These are phyloP conservation scores for Apamea sordens DNA, from an alignment of 2,888 invertebrate species.

Conservation along the genomic window DNA sequence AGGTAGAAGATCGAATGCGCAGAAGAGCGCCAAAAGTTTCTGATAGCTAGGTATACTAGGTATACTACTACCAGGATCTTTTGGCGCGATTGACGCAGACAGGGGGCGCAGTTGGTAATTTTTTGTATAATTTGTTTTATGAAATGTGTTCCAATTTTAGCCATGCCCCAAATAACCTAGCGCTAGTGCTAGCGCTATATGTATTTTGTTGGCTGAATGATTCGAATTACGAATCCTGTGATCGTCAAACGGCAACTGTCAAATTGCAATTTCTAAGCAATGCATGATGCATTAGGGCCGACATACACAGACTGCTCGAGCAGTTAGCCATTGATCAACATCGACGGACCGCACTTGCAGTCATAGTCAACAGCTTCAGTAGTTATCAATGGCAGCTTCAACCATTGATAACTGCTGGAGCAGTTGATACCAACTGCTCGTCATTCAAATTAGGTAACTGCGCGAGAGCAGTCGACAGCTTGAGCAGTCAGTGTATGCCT, in stretches of 20 bases:
- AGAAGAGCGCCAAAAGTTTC: background rate
- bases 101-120: background rate
- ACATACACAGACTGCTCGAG: no score
- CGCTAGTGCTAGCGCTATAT: background rate
- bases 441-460: no score
- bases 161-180: background rate
- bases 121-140: no score
- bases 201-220: background rate
- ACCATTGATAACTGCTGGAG: no score
- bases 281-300: background rate
- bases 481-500: no score
- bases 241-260: background rate
- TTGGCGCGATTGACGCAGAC: background rate
- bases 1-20: background rate
- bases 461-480: no score
- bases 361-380: no score
- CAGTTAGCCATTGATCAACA: no score
- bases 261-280: constrained; percentile 1
- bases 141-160: background rate
- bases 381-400: no score
- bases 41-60: no score
- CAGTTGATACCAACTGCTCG: no score
- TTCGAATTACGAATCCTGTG: background rate
- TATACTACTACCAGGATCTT: background rate
- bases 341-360: no score